Evolutionary conservation across 2,797 vertebrate genomes (phyloP).

Genomic region (Propithecus perrieri): DNA sequence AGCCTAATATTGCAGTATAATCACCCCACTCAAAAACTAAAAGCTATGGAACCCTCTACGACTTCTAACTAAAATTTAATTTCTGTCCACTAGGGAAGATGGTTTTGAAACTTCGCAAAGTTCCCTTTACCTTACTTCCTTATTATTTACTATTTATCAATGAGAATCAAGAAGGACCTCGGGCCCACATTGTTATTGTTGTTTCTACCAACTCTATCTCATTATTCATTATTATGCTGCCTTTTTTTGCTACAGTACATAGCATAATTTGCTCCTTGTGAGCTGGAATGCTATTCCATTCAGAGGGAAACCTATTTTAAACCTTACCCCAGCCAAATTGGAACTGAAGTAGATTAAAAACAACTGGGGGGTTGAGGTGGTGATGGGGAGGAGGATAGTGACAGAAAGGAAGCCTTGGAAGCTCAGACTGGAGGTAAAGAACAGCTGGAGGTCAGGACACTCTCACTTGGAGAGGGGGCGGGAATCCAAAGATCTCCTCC

Average conservation of each 20-base stretch:
- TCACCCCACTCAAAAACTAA: neutral
- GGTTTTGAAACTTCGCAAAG: neutral
- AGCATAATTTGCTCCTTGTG: neutral
- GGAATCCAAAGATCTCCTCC: neutral
- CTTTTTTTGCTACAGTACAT: neutral
- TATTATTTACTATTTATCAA: neutral
- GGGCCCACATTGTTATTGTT: neutral
- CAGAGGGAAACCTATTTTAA: neutral
- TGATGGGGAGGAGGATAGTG: neutral
- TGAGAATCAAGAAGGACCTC: neutral
- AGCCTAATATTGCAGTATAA: neutral
- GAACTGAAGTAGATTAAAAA: neutral
- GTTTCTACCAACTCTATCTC: neutral
- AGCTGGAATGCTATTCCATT: neutral
- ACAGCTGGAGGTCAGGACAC: neutral
- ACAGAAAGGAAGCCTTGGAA: neutral
- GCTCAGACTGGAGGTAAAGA: conserved; percentile 40
- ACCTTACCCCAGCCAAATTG: neutral
- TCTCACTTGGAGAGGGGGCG: accelerated
- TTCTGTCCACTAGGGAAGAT: neutral
- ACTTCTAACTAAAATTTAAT: conserved; percentile 3
- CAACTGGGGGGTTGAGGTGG: conserved; percentile 50
- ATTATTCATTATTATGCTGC: neutral
- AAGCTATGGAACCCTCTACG: neutral
- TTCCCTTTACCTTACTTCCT: neutral